Base-by-base conservation (phyloP, 1,140 invertebrate genomes). In the Venturia canescens region DNA sequence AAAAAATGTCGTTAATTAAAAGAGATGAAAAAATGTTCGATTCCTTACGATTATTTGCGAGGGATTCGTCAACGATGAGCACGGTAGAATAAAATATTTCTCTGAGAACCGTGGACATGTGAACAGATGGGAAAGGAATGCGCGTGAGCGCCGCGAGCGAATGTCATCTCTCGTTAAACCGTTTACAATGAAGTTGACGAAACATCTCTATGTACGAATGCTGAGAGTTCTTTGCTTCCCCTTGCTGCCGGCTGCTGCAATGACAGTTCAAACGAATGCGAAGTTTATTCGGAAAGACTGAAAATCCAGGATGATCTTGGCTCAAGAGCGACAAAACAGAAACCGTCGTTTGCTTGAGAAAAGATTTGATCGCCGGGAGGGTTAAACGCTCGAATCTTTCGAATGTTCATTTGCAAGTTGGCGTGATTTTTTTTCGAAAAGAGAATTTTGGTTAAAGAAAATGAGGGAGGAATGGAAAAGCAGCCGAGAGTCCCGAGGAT, bases 151-250 rank as follows among this genome's bases (percentile, higher is more conserved):
- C 72, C 72, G 53, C 23, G 18, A 31, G 72, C 53, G 2, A 57
- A 75, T 26, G 57, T 27, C 53, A 53, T 27, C 26, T 27, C 26
- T 57, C 44, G 27, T 53, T 75, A 48, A 16, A 75, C 38, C 38
- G 48, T 75, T 53, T 18, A 75, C 72, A 75, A 75, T 75, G 26
- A 29, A n/a, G 21, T 27, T 66, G 21, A 66, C 13, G 26, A 66
- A 66, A 66, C 15, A 15, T 26, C 26, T 15, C 60, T 15, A n/a
- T 1, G 7, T 66, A 66, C 9, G 23, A 66, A 66, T 66, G 23
- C n/a, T n/a, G n/a, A 27, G 23, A 44, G 11, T 13, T 44, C 15
- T 57, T 6, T n/a, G 2, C 3, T 23, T 23, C 1, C 23, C 4
- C 15, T 13, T 27, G 60, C 60, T 66, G 23, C 23, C 6, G n/a